Percentiles rank a stretch among this genome's conserved stretches.
Evolutionary conservation across 2,888 invertebrate genomes (phyloP).

Genomic region (Hyposoter dolosus): DNA sequence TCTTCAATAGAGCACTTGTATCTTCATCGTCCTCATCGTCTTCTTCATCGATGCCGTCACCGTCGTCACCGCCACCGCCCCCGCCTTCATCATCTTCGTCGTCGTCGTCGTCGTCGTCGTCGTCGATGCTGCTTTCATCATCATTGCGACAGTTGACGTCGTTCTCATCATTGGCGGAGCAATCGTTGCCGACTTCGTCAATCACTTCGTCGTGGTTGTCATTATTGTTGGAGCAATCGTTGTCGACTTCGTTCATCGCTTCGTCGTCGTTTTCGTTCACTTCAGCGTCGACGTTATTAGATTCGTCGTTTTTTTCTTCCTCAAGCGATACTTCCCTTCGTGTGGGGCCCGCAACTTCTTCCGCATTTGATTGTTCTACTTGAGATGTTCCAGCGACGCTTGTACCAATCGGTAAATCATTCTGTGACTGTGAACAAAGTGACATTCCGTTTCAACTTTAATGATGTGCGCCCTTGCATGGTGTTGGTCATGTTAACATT

Average conservation of each 20-base stretch:
- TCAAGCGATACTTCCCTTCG: not conserved
- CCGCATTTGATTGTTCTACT: conserved; percentile 42
- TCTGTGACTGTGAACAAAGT: conserved; percentile 36
- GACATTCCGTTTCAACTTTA: conserved; percentile 8
- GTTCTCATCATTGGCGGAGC: not conserved
- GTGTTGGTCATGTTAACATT: conserved; percentile 39
- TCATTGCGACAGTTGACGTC: conserved; percentile 26
- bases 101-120: too few relatives aligned
- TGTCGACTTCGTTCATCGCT: conserved; percentile 27
- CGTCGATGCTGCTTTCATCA: too few relatives aligned
- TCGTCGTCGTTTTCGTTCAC: conserved; percentile 35
- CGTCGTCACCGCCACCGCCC: too few relatives aligned
- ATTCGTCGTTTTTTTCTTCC: conserved; percentile 42
- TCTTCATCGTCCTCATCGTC: too few relatives aligned
- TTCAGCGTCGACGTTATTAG: conserved; percentile 26
- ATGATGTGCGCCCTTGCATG: too few relatives aligned
- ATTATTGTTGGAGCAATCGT: too few relatives aligned
- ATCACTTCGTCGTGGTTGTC: too few relatives aligned
- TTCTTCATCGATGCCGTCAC: too few relatives aligned
- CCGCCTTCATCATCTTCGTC: too few relatives aligned
- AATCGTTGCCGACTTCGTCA: not conserved
- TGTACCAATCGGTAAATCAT: conserved; percentile 25
- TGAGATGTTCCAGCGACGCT: conserved; percentile 40
- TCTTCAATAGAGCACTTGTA: too few relatives aligned
- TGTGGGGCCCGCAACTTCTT: conserved; percentile 16